Percentiles rank a stretch among this genome's conserved stretches.
phyloP scores from a whole-genome alignment of 2,888 invertebrate species.

The Oasisia sp. region DNA sequence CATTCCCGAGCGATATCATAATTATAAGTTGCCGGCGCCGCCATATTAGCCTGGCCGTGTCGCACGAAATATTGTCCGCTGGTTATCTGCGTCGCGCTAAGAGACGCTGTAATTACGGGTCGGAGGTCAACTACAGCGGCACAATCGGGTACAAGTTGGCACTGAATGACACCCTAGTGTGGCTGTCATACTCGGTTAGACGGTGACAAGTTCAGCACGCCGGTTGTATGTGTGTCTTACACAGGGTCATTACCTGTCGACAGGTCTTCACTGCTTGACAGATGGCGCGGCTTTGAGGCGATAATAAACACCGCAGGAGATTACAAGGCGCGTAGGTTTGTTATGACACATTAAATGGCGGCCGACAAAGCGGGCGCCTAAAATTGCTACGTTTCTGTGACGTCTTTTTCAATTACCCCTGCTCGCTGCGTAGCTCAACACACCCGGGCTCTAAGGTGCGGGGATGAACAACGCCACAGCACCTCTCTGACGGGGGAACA shows the following conservation, averaged over 20 bases:
- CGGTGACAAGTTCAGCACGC: neutral
- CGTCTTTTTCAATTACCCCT: neutral
- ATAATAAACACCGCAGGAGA: neutral
- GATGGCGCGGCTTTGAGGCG: neutral
- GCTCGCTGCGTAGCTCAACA: neutral
- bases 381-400: slow-evolving; percentile 1
- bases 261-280: neutral
- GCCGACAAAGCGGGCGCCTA: neutral
- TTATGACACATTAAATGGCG: neutral
- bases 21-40: neutral
- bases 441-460: neutral
- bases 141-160: neutral
- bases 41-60: neutral
- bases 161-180: neutral
- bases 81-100: neutral
- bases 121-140: neutral
- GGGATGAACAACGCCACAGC: neutral
- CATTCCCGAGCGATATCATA: slow-evolving; percentile 6
- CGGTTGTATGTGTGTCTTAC: neutral
- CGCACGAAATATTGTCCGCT: neutral
- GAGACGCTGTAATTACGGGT: neutral
- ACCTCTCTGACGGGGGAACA: neutral
- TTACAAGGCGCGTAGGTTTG: neutral
- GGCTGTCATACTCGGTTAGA: neutral
- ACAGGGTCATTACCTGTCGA: neutral